phyloP scores from a whole-genome alignment of 2,888 invertebrate species.

The Margaritifera margaritifera region DNA sequence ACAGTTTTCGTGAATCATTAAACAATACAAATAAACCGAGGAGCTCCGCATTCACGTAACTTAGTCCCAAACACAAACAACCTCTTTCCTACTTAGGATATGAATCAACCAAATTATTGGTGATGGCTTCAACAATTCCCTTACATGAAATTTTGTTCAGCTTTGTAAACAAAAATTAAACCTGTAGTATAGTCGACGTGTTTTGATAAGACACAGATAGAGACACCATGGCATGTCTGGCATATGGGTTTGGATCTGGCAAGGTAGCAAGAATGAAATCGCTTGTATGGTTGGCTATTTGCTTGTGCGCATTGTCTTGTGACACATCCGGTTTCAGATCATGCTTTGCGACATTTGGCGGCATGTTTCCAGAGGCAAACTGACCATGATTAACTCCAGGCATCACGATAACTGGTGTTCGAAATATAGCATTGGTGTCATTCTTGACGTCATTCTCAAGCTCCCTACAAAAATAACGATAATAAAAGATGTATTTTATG shows the following conservation, averaged over 20 bases:
- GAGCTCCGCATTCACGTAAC: too few relatives aligned
- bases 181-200: constrained; percentile 1
- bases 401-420: constrained; percentile 51
- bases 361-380: constrained; percentile 55
- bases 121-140: too few relatives aligned
- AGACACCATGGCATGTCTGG: not conserved
- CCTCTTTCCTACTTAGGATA: not conserved
- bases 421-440: constrained; percentile 27
- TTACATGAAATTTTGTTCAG: too few relatives aligned
- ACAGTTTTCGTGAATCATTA: too few relatives aligned
- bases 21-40: too few relatives aligned
- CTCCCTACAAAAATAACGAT: constrained; percentile 20
- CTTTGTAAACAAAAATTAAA: not conserved
- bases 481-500: too few relatives aligned
- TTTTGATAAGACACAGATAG: not conserved
- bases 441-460: constrained; percentile 17
- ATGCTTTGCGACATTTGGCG: constrained; percentile 38
- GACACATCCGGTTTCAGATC: constrained; percentile 49
- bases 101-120: too few relatives aligned
- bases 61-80: not conserved
- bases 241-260: constrained; percentile 11
- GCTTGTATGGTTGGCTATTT: constrained; percentile 40
- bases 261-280: constrained; percentile 40
- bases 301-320: constrained; percentile 32
- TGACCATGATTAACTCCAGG: constrained; percentile 50